A percentile compares a stretch with the other conserved stretches of the same genome.
Evolutionary conservation across 2,888 invertebrate genomes (phyloP).

Genomic region (Cryptocephalus moraei): DNA sequence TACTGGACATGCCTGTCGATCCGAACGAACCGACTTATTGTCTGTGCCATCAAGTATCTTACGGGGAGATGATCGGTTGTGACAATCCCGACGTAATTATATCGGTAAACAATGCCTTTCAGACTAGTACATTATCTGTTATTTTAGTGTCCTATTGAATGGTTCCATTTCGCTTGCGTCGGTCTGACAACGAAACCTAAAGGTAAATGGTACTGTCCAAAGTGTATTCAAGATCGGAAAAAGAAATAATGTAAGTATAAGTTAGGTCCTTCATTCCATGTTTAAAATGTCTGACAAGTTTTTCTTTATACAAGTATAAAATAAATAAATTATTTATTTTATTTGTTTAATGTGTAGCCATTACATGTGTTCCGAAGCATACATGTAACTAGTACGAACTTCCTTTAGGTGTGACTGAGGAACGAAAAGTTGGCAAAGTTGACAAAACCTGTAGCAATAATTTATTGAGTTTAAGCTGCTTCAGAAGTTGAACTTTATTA

Average conservation of each 20-base stretch:
- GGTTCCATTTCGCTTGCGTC: constrained; percentile 95
- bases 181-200: constrained; percentile 85
- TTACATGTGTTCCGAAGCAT: too few relatives aligned
- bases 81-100: constrained; percentile 75
- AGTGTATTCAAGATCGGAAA: constrained; percentile 73
- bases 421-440: too few relatives aligned
- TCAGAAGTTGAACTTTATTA: too few relatives aligned
- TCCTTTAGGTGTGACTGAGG: too few relatives aligned
- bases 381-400: too few relatives aligned
- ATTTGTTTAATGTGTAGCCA: too few relatives aligned
- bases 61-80: constrained; percentile 95
- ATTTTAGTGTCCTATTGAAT: constrained; percentile 73
- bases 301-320: too few relatives aligned
- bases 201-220: constrained; percentile 93
- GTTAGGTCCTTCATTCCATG: too few relatives aligned
- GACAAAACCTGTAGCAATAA: too few relatives aligned
- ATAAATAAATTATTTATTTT: too few relatives aligned
- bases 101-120: not conserved
- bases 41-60: constrained; percentile 92
- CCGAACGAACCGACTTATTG: constrained; percentile 99
- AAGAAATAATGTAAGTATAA: constrained; percentile 51
- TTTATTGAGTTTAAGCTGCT: too few relatives aligned
- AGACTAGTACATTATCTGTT: constrained; percentile 11
- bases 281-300: too few relatives aligned
- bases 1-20: constrained; percentile 84